These are phyloP conservation scores for Malacosoma neustria DNA, from an alignment of 2,888 invertebrate genomes.

Conservation along the genomic window DNA sequence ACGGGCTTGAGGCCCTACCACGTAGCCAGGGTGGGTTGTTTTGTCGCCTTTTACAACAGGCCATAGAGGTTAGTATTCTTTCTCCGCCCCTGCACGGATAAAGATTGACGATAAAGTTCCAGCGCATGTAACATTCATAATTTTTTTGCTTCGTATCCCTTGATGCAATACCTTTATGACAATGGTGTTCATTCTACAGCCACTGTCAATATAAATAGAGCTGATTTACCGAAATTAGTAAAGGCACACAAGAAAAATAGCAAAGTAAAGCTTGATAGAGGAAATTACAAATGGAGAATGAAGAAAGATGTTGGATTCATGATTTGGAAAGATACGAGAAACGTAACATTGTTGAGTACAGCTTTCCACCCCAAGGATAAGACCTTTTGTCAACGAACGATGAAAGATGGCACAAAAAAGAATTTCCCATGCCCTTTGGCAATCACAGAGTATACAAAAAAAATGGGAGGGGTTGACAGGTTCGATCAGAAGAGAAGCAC, in stretches of 20 bases:
- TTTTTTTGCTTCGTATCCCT: too few relatives aligned
- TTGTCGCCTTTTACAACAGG: too few relatives aligned
- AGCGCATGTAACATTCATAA: too few relatives aligned
- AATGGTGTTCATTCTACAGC: conserved; percentile 9
- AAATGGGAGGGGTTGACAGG: conserved; percentile 17
- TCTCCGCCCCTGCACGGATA: too few relatives aligned
- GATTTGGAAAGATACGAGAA: conserved; percentile 17
- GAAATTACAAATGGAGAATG: conserved; percentile 16
- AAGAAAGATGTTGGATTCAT: conserved; percentile 15
- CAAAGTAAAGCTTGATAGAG: conserved; percentile 11
- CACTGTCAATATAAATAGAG: conserved; percentile 6
- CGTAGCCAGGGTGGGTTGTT: too few relatives aligned
- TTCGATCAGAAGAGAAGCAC: conserved; percentile 13
- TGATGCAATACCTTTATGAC: conserved; percentile 8
- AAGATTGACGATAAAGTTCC: too few relatives aligned
- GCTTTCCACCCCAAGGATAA: conserved; percentile 18
- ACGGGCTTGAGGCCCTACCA: too few relatives aligned
- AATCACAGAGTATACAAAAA: conserved; percentile 13
- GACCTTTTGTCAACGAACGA: conserved; percentile 9
- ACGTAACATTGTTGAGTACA: conserved; percentile 15
- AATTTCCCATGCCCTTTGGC: conserved; percentile 9
- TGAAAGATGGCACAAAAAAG: conserved; percentile 13
- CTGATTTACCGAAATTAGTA: conserved; percentile 6
- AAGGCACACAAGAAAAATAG: conserved; percentile 5
- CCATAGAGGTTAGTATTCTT: too few relatives aligned